These are phyloP conservation scores for Stegophylla sp. DNA, from an alignment of 2,888 invertebrate genomes.

Conservation along the genomic window DNA sequence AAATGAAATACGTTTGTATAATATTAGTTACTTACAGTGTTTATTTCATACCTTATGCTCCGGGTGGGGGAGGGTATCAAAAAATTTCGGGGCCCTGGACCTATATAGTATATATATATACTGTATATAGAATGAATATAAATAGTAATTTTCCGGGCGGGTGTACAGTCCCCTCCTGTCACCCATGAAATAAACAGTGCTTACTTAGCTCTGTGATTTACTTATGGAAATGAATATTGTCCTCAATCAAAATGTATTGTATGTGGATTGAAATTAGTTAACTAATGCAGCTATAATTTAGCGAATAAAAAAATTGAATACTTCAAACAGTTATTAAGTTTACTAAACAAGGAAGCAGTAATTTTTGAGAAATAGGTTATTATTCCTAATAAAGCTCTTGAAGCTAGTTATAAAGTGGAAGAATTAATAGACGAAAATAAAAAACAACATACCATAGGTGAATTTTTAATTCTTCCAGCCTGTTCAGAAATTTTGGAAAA, in stretches of 20 bases:
- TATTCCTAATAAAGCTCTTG: slow-evolving; percentile 34
- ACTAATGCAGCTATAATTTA: slow-evolving; percentile 58
- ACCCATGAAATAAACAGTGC: no score
- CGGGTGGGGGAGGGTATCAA: no score
- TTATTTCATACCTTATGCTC: no score
- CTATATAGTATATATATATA: no score
- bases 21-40: slow-evolving; percentile 6
- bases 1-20: slow-evolving; percentile 3
- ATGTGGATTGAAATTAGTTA: slow-evolving; percentile 53
- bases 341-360: slow-evolving; percentile 61
- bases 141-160: no score
- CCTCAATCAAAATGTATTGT: slow-evolving; percentile 58
- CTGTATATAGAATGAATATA: no score
- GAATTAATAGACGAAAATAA: slow-evolving; percentile 16
- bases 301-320: no score
- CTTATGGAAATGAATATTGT: slow-evolving; percentile 23
- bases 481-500: no score
- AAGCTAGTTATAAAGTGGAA: slow-evolving; percentile 31
- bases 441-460: no score
- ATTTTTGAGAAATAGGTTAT: neutral
- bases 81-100: no score
- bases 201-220: slow-evolving; percentile 21
- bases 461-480: slow-evolving; percentile 16
- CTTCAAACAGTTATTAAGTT: slow-evolving; percentile 42
- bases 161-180: no score